These are phyloP conservation scores for Noctua pronuba DNA, from an alignment of 2,888 invertebrate species.

Conservation along the genomic window DNA sequence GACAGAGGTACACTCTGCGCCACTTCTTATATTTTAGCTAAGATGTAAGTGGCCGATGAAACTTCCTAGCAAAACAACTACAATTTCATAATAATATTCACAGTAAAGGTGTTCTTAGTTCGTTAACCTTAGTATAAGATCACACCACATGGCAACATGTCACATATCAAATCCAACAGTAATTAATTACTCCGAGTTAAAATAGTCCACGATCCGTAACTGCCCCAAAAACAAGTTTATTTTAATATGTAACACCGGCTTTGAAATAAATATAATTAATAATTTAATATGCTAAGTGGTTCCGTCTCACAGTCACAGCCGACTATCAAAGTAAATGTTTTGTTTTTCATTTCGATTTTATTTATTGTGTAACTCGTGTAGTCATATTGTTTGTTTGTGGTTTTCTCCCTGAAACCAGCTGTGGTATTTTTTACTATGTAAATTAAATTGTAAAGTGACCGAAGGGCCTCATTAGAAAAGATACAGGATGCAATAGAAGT, in stretches of 20 bases:
- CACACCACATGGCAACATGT: background rate
- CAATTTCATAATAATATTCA: background rate
- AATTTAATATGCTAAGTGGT: slow-evolving; percentile 20
- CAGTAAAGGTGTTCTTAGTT: background rate
- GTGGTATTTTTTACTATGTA: background rate
- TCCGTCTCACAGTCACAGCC: slow-evolving; percentile 18
- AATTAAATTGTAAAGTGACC: background rate
- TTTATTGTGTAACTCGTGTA: background rate
- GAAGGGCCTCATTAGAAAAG: background rate
- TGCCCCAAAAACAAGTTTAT: slow-evolving; percentile 47
- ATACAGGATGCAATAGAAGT: background rate
- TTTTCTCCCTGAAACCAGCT: slow-evolving; percentile 25
- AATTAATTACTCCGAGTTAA: slow-evolving; percentile 6
- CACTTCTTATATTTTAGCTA: background rate
- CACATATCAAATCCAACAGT: background rate
- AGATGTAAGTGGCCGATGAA: background rate
- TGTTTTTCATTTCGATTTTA: slow-evolving; percentile 45
- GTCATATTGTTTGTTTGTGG: slow-evolving; percentile 13
- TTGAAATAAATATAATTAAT: slow-evolving; percentile 37
- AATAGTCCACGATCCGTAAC: slow-evolving; percentile 21
- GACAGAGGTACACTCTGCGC: background rate
- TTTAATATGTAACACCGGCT: slow-evolving; percentile 8
- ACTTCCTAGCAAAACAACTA: background rate
- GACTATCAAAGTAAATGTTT: slow-evolving; percentile 41
- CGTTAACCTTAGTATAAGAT: background rate